Percentiles rank a stretch among this genome's conserved stretches.
These are phyloP conservation scores for Acanthurus leucopareius DNA, from an alignment of 2,797 vertebrate genomes.

Conservation along the genomic window DNA sequence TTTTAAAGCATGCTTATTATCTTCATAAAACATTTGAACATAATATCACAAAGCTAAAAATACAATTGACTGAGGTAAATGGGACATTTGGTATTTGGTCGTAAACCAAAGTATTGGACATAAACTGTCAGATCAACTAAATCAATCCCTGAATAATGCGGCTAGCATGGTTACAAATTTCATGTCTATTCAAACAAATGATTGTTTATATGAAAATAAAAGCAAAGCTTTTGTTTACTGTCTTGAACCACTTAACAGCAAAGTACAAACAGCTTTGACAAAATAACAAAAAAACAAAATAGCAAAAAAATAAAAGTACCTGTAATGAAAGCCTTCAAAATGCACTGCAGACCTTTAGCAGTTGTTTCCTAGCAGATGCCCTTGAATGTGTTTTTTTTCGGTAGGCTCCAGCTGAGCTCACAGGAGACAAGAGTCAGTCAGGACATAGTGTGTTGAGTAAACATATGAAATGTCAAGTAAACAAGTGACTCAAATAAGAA, in stretches of 20 bases:
- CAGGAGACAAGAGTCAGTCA: slow-evolving; percentile 13
- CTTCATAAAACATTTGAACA: not conserved
- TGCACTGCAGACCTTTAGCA: slow-evolving; percentile 12
- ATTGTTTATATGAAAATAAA: slow-evolving; percentile 19
- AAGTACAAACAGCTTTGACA: slow-evolving; percentile 29
- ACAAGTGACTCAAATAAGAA: slow-evolving; percentile 39
- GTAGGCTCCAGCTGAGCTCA: slow-evolving; percentile 12
- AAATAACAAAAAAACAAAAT: not conserved
- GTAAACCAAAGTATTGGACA: not conserved
- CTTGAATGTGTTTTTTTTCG: slow-evolving; percentile 7
- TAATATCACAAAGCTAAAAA: not conserved
- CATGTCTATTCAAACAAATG: slow-evolving; percentile 24
- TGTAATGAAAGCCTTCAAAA: slow-evolving; percentile 25
- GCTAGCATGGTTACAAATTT: not conserved
- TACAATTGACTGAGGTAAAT: not conserved
- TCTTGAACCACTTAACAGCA: slow-evolving; percentile 25
- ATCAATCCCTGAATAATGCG: not conserved
- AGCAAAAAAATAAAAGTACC: not conserved
- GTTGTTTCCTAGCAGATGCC: not conserved
- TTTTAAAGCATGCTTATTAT: not conserved
- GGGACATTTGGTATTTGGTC: not conserved
- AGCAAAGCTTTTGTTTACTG: slow-evolving; percentile 17
- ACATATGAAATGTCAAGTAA: slow-evolving; percentile 36
- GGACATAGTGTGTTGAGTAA: not conserved
- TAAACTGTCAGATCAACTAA: not conserved